Base-by-base conservation (phyloP, 2,113 vertebrate genomes). In the Dicerorhinus sumatrensis region DNA sequence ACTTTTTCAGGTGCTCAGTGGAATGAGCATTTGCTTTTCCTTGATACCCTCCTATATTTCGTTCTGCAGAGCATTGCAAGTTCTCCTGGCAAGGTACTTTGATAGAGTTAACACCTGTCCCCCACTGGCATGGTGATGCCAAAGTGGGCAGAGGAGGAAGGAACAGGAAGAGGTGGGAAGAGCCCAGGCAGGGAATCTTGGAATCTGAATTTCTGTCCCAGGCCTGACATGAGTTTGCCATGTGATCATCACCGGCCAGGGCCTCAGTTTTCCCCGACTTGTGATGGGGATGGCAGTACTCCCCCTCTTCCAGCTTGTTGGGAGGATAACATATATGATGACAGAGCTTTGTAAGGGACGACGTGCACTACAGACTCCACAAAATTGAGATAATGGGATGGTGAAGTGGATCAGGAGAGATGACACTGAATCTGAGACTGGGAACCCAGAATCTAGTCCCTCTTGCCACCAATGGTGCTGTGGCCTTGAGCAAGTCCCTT, bases 71-170 rank as follows among this genome's bases (percentile, higher is more conserved):
- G 25, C 21, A 29, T 25, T 18, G 12, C 16, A 60, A 18, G 13
- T 25, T 33, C 12, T 88, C 31, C 75, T 46, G 23, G 25, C 29
- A 56, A 21, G 42, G 54, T 3, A 9, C 14, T 23, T 65, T 70
- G 4, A 3, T 36, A 85, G 20, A n/a, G 3, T 27, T 21, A 27
- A 25, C 0, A 3, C 20, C 14, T 91, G 25, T 33, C 12, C 12
- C 54, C 13, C 20, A 0, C 54, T 46, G 3, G 20, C 2, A 10
- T 56, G 5, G 51, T 9, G 56, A 80, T 1, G 0, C 27, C 36
- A 54, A 17, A 5, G 42, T 29, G 58, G 65, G 10, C 20, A 48
- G 27, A 46, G 21, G 29, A 77, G n/a, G 25, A 46, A 46, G 46
- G 46, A 39, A 5, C 16, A 65, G 54, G 14, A 76, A 46, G n/a